phyloP scores from a whole-genome alignment of 2,888 invertebrate species.

The Argyresthia albistria region DNA sequence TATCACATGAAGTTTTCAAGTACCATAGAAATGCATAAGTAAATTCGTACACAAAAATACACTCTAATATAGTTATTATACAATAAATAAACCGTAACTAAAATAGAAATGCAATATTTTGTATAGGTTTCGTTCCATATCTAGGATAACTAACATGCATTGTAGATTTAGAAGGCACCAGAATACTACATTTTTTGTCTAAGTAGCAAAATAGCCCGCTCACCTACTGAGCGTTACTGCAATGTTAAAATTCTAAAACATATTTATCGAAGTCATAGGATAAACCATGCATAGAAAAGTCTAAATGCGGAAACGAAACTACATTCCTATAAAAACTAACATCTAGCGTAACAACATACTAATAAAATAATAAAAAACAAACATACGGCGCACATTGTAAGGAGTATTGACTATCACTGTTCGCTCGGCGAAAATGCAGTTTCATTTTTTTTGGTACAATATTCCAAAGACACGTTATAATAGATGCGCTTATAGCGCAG shows the following conservation, averaged over 20 bases:
- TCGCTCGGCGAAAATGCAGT: slow-evolving; percentile 22
- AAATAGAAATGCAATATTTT: slow-evolving; percentile 65
- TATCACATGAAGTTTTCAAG: slow-evolving; percentile 67
- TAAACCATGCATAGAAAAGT: slow-evolving; percentile 57
- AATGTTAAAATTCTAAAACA: slow-evolving; percentile 36
- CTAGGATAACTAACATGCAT: slow-evolving; percentile 53
- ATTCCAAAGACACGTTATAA: slow-evolving; percentile 23
- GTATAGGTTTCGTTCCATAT: slow-evolving; percentile 43
- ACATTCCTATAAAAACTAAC: slow-evolving; percentile 30
- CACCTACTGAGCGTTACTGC: slow-evolving; percentile 15
- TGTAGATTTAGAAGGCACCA: slow-evolving; percentile 51
- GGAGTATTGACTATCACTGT: slow-evolving; percentile 31
- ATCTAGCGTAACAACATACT: slow-evolving; percentile 48
- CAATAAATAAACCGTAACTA: slow-evolving; percentile 62
- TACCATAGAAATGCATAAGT: slow-evolving; percentile 47
- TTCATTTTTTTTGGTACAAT: slow-evolving; percentile 26
- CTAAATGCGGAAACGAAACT: slow-evolving; percentile 23
- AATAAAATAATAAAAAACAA: slow-evolving; percentile 24
- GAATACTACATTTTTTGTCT: slow-evolving; percentile 20
- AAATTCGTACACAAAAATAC: slow-evolving; percentile 61
- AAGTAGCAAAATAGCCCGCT: slow-evolving; percentile 5
- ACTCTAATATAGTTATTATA: slow-evolving; percentile 51
- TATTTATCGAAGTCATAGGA: slow-evolving; percentile 55
- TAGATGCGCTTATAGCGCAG: background rate
- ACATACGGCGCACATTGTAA: background rate